These are phyloP conservation scores for Drosophila borealis DNA, from an alignment of 2,888 invertebrate genomes.

Conservation along the genomic window DNA sequence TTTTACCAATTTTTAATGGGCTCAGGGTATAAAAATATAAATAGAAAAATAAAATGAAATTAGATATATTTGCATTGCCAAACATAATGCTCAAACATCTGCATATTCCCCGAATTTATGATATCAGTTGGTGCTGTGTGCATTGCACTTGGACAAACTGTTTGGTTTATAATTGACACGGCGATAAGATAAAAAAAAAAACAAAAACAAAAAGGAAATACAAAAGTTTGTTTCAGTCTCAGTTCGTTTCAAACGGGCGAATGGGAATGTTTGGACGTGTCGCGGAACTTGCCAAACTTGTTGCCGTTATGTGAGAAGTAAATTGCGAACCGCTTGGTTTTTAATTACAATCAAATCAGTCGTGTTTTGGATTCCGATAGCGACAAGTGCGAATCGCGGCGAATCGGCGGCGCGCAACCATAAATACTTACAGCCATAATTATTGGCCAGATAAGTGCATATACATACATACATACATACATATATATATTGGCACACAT, in stretches of 20 bases:
- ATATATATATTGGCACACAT: background rate
- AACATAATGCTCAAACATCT: background rate
- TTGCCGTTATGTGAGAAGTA: conserved; percentile 18
- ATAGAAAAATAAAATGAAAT: too few relatives aligned
- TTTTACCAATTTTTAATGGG: too few relatives aligned
- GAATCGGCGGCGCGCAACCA: conserved; percentile 2
- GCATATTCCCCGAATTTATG: background rate
- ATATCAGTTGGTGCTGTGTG: background rate
- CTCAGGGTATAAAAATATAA: too few relatives aligned
- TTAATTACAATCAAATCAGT: conserved; percentile 56
- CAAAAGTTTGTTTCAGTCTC: conserved; percentile 54
- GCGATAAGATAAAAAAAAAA: conserved; percentile 63
- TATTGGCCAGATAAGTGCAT: conserved; percentile 9
- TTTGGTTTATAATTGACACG: conserved; percentile 54
- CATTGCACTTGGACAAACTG: conserved; percentile 41
- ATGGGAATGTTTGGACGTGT: conserved; percentile 35
- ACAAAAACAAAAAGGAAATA: background rate
- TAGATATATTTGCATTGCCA: background rate
- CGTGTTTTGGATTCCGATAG: conserved; percentile 46
- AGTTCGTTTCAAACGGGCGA: conserved; percentile 56
- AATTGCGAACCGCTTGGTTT: conserved; percentile 10
- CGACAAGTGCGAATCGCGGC: conserved; percentile 33
- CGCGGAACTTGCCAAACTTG: conserved; percentile 34
- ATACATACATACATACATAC: background rate
- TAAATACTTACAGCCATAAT: conserved; percentile 9